A percentile compares a stretch with the other conserved stretches of the same genome.
phyloP scores from a whole-genome alignment of 2,113 vertebrate species.

The human (Homo sapiens) region DNA sequence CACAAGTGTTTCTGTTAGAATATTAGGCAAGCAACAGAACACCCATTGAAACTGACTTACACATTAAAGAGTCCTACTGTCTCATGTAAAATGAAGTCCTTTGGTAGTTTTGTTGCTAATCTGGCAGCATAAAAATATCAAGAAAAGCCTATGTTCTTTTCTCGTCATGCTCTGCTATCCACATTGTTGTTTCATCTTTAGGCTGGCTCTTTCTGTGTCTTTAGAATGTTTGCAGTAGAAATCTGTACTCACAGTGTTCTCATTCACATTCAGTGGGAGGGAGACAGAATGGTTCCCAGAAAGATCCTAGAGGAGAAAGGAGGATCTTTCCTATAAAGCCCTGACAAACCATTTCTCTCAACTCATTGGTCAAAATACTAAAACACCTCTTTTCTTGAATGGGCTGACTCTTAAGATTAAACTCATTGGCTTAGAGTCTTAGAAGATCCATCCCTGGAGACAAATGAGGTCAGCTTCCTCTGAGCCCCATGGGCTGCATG shows the following conservation, averaged over 20 bases:
- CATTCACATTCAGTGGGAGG: not conserved
- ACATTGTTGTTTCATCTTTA: not conserved
- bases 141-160: not conserved
- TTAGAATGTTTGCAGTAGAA: not conserved
- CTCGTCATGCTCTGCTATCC: not conserved
- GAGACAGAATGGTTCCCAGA: not conserved
- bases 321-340: not conserved
- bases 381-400: not conserved
- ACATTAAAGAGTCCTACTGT: not conserved
- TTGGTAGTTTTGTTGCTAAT: accelerated
- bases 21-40: not conserved
- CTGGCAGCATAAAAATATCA: not conserved
- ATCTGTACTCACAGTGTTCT: not conserved
- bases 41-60: not conserved
- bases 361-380: not conserved
- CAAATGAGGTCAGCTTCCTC: not conserved
- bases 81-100: not conserved
- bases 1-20: not conserved
- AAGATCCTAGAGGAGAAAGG: not conserved
- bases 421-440: not conserved
- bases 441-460: not conserved
- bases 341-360: not conserved
- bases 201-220: not conserved
- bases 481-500: not conserved
- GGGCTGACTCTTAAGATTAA: not conserved